phyloP scores from a whole-genome alignment of 2,797 vertebrate species.

The Chelon auratus region DNA sequence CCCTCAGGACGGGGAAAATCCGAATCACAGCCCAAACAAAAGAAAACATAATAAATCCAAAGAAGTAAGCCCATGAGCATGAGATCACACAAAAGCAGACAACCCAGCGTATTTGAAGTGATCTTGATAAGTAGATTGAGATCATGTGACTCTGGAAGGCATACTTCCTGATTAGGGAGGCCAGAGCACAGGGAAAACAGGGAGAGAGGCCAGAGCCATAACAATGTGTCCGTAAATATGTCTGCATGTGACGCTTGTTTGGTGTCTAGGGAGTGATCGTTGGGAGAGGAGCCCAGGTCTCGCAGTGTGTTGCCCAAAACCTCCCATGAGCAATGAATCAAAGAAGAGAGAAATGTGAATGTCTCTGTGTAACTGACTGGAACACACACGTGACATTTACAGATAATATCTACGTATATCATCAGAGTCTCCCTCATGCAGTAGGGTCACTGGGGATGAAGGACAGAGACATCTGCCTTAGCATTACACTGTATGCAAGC shows the following conservation, averaged over 20 bases:
- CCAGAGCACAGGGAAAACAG: no score
- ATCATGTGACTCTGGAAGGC: no score
- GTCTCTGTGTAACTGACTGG: background rate
- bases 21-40: no score
- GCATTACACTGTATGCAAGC: background rate
- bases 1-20: no score
- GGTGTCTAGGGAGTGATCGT: background rate
- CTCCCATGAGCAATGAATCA: background rate
- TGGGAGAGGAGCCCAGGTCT: background rate
- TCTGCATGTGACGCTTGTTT: background rate
- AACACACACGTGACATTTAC: slow-evolving; percentile 23
- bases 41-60: no score
- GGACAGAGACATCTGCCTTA: slow-evolving; percentile 5
- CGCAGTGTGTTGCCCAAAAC: slow-evolving; percentile 2
- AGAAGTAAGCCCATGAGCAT: no score
- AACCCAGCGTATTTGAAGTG: no score
- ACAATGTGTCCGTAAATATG: background rate
- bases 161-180: no score
- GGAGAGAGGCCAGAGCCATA: no score
- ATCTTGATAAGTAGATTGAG: no score
- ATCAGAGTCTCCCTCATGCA: background rate
- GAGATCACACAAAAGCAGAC: no score
- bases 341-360: slow-evolving; percentile 2
- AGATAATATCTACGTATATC: slow-evolving; percentile 3
- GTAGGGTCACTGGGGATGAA: background rate